phyloP scores from a whole-genome alignment of 2,113 vertebrate species.

The Trochalopteron elliotii region DNA sequence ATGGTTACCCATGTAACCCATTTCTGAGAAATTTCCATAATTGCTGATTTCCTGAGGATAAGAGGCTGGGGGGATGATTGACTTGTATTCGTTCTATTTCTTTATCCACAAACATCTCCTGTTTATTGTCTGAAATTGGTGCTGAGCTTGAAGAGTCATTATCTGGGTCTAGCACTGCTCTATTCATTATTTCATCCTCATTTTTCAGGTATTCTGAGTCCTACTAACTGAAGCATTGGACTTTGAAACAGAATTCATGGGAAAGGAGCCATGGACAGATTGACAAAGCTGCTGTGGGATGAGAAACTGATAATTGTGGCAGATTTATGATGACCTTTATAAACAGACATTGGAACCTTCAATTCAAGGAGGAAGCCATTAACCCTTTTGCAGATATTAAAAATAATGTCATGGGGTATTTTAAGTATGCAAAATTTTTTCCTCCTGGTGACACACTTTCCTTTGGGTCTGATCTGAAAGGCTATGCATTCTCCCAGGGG shows the following conservation, averaged over 20 bases:
- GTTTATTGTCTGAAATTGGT: not conserved
- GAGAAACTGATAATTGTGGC: not conserved
- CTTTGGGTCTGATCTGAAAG: slow-evolving; percentile 8
- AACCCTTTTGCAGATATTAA: slow-evolving; percentile 3
- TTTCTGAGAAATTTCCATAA: not conserved
- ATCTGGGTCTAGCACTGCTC: not conserved
- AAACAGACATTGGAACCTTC: not conserved
- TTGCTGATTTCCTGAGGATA: not conserved
- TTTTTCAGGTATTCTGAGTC: not conserved
- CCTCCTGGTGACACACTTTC: not conserved
- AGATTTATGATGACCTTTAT: slow-evolving; percentile 2
- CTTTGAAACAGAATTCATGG: not conserved
- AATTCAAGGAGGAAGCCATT: not conserved
- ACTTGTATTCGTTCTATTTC: not conserved
- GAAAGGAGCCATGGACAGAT: not conserved
- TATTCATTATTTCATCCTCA: not conserved
- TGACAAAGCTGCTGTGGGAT: not conserved
- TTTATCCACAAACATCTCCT: not conserved
- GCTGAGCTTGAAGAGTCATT: not conserved
- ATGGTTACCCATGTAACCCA: not conserved
- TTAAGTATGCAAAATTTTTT: not conserved
- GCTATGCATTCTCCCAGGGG: not conserved
- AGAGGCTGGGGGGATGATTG: not conserved
- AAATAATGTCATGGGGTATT: not conserved
- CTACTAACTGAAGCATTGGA: not conserved